Conservation (phyloP, 2,888 invertebrate genomes). For the Falcaria lacertinaria region DNA sequence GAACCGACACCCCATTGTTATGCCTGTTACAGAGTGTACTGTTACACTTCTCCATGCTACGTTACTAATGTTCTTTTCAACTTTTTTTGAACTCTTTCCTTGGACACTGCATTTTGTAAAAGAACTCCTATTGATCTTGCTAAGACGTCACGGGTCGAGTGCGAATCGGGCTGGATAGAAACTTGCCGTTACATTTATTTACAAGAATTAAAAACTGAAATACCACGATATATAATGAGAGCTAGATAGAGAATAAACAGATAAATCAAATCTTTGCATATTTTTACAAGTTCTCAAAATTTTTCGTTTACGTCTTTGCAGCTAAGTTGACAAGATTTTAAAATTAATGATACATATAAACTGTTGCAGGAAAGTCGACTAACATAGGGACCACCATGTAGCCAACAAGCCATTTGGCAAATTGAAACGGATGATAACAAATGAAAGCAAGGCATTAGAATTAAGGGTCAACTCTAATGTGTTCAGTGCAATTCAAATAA, state of each 20-base stretch:
- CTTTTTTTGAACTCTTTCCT: conserved; percentile 25
- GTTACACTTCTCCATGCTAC: conserved; percentile 67
- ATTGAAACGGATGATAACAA: conserved; percentile 64
- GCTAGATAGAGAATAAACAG: too few relatives aligned
- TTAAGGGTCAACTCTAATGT: conserved; percentile 51
- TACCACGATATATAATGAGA: too few relatives aligned
- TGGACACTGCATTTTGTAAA: conserved; percentile 2
- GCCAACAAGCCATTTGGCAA: conserved; percentile 72
- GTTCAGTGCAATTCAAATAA: conserved; percentile 60
- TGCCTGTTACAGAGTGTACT: conserved; percentile 66
- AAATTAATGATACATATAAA: too few relatives aligned
- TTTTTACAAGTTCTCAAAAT: too few relatives aligned
- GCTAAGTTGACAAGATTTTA: too few relatives aligned
- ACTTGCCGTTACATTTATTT: too few relatives aligned
- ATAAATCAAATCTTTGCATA: too few relatives aligned
- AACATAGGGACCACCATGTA: conserved; percentile 60
- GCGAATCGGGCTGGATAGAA: too few relatives aligned
- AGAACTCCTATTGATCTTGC: not conserved
- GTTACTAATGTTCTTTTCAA: conserved; percentile 62
- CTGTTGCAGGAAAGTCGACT: too few relatives aligned
- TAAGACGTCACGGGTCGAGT: not conserved
- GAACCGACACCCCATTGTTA: conserved; percentile 73
- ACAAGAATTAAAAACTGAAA: too few relatives aligned
- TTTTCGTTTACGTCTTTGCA: too few relatives aligned
- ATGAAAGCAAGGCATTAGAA: conserved; percentile 68